Conservation (phyloP, 2,797 vertebrate species). For the Malacoraja senta region DNA sequence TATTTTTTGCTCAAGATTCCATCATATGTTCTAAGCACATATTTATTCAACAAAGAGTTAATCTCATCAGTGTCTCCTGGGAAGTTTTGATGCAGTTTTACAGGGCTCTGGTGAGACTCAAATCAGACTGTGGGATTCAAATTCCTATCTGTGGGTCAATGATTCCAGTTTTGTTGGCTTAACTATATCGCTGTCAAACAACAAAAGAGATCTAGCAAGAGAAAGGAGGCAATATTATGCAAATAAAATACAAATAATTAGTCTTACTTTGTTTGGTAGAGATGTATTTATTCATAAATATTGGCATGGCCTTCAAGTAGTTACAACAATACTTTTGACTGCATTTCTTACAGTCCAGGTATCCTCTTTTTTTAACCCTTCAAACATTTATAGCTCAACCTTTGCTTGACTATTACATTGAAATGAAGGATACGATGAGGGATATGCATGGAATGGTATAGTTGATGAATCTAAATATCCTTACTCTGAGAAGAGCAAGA, state of each 20-base stretch:
- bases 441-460: background rate
- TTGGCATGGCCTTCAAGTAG: background rate
- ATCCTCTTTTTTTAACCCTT: background rate
- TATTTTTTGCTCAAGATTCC: no score
- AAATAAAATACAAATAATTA: background rate
- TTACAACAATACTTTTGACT: background rate
- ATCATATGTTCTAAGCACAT: no score
- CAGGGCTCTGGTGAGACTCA: no score
- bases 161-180: no score
- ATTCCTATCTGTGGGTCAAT: no score
- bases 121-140: no score
- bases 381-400: background rate
- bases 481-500: background rate
- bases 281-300: background rate
- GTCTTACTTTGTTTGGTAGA: background rate
- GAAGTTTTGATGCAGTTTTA: no score
- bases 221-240: background rate
- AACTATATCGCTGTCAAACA: background rate
- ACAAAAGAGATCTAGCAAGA: background rate
- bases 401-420: no score
- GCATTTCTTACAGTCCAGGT: background rate
- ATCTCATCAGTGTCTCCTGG: no score
- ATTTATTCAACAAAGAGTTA: no score
- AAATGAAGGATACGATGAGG: no score
- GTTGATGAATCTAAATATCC: slow-evolving; percentile 11